phyloP scores from a whole-genome alignment of 2,797 vertebrate species.

The Avahi laniger region DNA sequence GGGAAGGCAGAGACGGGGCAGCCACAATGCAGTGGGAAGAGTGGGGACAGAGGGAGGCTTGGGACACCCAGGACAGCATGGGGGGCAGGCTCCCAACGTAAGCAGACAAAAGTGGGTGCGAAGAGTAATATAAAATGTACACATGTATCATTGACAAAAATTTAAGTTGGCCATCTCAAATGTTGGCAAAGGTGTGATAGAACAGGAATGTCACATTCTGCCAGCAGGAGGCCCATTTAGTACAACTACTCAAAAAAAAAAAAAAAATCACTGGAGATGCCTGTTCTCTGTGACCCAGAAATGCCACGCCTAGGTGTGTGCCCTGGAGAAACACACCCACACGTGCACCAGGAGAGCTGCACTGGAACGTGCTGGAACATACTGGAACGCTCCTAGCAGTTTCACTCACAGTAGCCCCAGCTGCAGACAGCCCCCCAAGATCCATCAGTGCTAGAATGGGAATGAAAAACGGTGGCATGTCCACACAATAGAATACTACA shows the following conservation, averaged over 20 bases:
- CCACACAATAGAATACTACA: neutral
- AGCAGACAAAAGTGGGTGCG: neutral
- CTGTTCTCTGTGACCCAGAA: neutral
- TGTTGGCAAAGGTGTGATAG: neutral
- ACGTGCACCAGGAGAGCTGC: neutral
- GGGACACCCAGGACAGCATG: neutral
- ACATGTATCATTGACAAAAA: fast-evolving
- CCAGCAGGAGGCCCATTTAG: neutral
- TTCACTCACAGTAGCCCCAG: fast-evolving
- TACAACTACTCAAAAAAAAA: neutral
- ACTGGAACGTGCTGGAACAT: fast-evolving
- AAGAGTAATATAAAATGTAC: neutral
- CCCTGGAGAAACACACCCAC: neutral
- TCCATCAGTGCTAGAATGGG: fast-evolving
- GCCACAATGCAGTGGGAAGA: neutral
- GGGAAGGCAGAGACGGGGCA: neutral
- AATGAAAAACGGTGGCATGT: fast-evolving
- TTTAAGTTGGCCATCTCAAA: neutral
- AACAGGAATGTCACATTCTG: neutral
- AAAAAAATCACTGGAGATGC: neutral
- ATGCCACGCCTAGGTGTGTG: neutral
- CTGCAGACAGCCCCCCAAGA: too few species aligned
- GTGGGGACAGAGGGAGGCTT: neutral
- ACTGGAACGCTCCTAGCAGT: fast-evolving
- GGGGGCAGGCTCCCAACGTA: fast-evolving